A percentile compares a stretch with the other conserved stretches of the same genome.
phyloP scores from a whole-genome alignment of 2,888 invertebrate species.

The Boloria euphrosyne region DNA sequence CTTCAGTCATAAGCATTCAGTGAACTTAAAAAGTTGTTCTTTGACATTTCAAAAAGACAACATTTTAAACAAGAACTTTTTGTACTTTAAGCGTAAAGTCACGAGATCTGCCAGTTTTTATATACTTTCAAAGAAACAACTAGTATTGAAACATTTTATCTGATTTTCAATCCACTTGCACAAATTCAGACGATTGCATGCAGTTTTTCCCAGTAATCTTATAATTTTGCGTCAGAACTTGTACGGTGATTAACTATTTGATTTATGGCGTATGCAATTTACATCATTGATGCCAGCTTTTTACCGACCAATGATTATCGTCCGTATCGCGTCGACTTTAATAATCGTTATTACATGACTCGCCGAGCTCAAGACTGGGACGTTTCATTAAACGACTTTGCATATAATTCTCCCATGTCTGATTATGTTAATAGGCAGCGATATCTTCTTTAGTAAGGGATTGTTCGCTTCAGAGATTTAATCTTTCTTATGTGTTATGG shows the following conservation, averaged over 20 bases:
- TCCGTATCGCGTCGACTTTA: slow-evolving; percentile 80
- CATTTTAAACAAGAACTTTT: no score
- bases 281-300: slow-evolving; percentile 77
- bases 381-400: slow-evolving; percentile 79
- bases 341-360: slow-evolving; percentile 80
- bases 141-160: no score
- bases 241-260: slow-evolving; percentile 78
- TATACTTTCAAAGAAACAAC: not conserved
- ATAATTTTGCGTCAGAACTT: slow-evolving; percentile 68
- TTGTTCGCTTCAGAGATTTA: slow-evolving; percentile 61
- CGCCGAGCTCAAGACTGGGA: slow-evolving; percentile 69
- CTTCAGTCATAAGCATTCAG: no score
- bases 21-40: no score
- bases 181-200: slow-evolving; percentile 45
- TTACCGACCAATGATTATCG: slow-evolving; percentile 79
- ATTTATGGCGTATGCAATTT: slow-evolving; percentile 81
- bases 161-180: no score
- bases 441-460: slow-evolving; percentile 65
- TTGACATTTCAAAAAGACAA: no score
- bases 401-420: slow-evolving; percentile 77
- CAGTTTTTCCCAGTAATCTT: slow-evolving; percentile 78
- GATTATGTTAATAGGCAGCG: slow-evolving; percentile 71
- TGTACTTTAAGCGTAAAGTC: no score
- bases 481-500: slow-evolving; percentile 37
- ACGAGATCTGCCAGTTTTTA: not conserved